Evolutionary conservation across 2,888 invertebrate genomes (phyloP).

Genomic region (Gibbula magus): DNA sequence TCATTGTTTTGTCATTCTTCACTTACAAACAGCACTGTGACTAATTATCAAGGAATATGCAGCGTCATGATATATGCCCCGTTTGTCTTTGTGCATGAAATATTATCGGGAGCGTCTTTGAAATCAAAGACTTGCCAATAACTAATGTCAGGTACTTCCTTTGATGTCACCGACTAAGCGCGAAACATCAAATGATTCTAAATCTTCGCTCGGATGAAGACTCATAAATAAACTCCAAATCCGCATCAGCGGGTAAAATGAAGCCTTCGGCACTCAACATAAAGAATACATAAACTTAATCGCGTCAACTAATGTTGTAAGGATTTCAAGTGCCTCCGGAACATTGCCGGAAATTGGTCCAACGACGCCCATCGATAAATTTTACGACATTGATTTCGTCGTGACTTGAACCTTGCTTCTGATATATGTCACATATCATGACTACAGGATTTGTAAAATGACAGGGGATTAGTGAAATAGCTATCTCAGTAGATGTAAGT

Average conservation of each 20-base stretch:
- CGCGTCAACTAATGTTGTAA: not conserved
- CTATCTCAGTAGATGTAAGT: too few species aligned
- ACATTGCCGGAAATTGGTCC: not conserved
- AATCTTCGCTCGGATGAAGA: slow-evolving; percentile 10
- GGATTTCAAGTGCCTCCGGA: not conserved
- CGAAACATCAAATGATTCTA: slow-evolving; percentile 1
- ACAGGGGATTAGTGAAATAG: too few species aligned
- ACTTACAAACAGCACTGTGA: too few species aligned
- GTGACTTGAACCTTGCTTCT: not conserved
- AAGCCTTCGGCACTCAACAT: not conserved
- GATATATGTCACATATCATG: too few species aligned
- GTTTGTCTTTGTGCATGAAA: too few species aligned
- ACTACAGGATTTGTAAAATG: too few species aligned
- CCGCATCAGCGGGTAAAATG: not conserved
- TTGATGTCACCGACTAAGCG: not conserved
- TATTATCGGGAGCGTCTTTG: too few species aligned
- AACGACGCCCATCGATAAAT: not conserved
- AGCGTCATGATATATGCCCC: too few species aligned
- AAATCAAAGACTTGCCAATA: not conserved
- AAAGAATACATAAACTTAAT: not conserved
- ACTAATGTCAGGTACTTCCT: not conserved
- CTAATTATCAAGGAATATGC: too few species aligned
- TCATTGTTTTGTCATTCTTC: too few species aligned
- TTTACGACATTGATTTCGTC: not conserved
- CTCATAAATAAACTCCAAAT: slow-evolving; percentile 4